Percentiles rank a stretch among this genome's conserved stretches.
Conservation (phyloP, 2,888 invertebrate genomes). For the Bruchidius siliquastri region DNA sequence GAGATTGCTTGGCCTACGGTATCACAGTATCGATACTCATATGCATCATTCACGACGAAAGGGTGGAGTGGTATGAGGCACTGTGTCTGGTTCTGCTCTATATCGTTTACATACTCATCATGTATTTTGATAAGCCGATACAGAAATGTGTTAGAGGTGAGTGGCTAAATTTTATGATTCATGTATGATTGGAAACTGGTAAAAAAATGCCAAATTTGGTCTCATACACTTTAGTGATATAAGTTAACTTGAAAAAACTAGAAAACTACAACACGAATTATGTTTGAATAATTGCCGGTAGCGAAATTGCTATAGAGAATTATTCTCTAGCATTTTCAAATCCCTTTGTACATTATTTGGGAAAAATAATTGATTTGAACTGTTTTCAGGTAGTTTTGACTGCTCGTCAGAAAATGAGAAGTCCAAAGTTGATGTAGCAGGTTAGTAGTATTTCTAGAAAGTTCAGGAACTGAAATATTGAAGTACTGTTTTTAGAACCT, state of each 20-base stretch:
- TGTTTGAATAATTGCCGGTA: too few species aligned
- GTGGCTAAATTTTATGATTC: conserved; percentile 2
- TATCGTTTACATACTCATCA: conserved; percentile 67
- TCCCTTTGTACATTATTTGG: too few species aligned
- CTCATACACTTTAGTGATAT: too few species aligned
- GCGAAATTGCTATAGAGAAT: too few species aligned
- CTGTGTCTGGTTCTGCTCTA: conserved; percentile 67
- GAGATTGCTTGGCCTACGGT: conserved; percentile 72
- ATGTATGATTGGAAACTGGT: too few species aligned
- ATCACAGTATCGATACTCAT: conserved; percentile 70
- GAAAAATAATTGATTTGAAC: not conserved
- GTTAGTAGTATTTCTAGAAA: conserved; percentile 34
- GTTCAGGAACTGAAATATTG: too few species aligned
- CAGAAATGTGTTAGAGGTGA: conserved; percentile 74
- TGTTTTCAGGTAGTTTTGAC: not conserved
- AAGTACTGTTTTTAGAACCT: too few species aligned
- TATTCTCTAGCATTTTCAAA: too few species aligned
- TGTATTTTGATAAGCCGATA: conserved; percentile 69
- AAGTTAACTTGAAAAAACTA: too few species aligned
- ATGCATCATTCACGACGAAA: conserved; percentile 67
- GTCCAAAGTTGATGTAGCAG: not conserved
- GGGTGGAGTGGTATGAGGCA: conserved; percentile 78
- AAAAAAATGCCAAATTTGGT: too few species aligned
- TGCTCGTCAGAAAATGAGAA: not conserved
- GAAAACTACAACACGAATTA: too few species aligned